These are phyloP conservation scores for Enteromius anoplus DNA, from an alignment of 2,797 vertebrate genomes.

Conservation along the genomic window DNA sequence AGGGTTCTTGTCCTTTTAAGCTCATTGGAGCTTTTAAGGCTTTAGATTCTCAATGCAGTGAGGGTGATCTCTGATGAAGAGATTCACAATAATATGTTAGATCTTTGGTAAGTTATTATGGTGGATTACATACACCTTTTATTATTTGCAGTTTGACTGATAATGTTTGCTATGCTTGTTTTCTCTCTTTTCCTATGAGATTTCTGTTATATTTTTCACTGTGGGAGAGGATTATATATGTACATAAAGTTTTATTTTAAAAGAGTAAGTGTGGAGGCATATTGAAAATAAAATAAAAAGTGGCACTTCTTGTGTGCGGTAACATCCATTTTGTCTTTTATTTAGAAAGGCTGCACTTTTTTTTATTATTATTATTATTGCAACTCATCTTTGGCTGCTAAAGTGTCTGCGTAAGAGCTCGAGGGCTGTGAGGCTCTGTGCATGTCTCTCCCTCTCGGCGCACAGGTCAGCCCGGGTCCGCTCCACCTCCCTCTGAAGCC, in stretches of 20 bases:
- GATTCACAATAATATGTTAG: constrained; percentile 21
- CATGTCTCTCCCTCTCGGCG: constrained; percentile 52
- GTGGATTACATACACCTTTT: constrained; percentile 30
- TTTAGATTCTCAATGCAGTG: constrained; percentile 20
- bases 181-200: constrained; percentile 60
- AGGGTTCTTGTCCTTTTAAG: constrained; percentile 10
- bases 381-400: constrained; percentile 14
- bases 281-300: constrained; percentile 71
- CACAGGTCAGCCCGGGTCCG: constrained; percentile 57
- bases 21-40: constrained; percentile 14
- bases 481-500: constrained; percentile 47
- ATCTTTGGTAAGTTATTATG: constrained; percentile 42
- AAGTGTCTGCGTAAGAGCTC: constrained; percentile 59
- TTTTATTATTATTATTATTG: neutral
- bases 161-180: constrained; percentile 65
- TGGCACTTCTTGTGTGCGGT: constrained; percentile 10
- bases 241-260: constrained; percentile 78
- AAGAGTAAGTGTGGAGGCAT: constrained; percentile 71
- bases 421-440: constrained; percentile 51
- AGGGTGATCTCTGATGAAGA: constrained; percentile 29
- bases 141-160: constrained; percentile 50
- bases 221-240: constrained; percentile 72
- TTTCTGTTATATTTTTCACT: constrained; percentile 66
- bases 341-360: neutral
- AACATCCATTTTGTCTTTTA: neutral